These are phyloP conservation scores for Drosophila monieri DNA, from an alignment of 2,888 invertebrate genomes.

Conservation along the genomic window DNA sequence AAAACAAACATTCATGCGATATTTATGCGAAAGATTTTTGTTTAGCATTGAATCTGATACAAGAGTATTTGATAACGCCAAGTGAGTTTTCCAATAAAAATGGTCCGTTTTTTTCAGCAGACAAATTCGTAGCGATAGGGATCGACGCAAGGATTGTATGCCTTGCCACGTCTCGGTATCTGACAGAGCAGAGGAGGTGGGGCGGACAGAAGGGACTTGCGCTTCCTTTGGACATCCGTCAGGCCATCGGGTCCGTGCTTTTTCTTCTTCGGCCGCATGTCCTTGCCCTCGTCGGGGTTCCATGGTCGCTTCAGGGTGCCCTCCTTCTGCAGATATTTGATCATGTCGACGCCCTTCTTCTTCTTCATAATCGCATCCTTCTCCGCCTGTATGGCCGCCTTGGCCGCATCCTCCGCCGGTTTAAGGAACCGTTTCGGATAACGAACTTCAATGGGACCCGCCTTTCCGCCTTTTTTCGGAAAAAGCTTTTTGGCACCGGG, in stretches of 20 bases:
- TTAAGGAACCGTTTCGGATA: constrained; percentile 37
- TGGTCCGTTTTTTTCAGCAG: background rate
- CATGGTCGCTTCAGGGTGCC: constrained; percentile 44
- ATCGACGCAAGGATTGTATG: constrained; percentile 44
- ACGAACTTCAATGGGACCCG: constrained; percentile 35
- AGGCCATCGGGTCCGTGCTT: constrained; percentile 64
- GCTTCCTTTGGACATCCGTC: constrained; percentile 50
- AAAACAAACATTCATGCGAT: background rate
- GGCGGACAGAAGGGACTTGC: constrained; percentile 32
- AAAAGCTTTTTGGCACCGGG: constrained; percentile 13
- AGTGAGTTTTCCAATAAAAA: background rate
- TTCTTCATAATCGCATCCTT: constrained; percentile 22
- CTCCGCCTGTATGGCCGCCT: constrained; percentile 28
- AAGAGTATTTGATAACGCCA: background rate
- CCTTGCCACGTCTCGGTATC: constrained; percentile 62
- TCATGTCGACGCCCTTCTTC: constrained; percentile 55
- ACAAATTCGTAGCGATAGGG: constrained; percentile 10
- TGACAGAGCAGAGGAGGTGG: constrained; percentile 57
- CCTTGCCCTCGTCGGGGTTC: constrained; percentile 73
- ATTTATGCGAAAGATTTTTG: background rate
- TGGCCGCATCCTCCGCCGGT: constrained; percentile 6
- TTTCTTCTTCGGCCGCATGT: background rate
- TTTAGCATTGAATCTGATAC: background rate
- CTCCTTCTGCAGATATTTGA: constrained; percentile 55
- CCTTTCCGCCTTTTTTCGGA: background rate